Base-by-base conservation (phyloP, 2,113 vertebrate genomes). In the Neogale vison region DNA sequence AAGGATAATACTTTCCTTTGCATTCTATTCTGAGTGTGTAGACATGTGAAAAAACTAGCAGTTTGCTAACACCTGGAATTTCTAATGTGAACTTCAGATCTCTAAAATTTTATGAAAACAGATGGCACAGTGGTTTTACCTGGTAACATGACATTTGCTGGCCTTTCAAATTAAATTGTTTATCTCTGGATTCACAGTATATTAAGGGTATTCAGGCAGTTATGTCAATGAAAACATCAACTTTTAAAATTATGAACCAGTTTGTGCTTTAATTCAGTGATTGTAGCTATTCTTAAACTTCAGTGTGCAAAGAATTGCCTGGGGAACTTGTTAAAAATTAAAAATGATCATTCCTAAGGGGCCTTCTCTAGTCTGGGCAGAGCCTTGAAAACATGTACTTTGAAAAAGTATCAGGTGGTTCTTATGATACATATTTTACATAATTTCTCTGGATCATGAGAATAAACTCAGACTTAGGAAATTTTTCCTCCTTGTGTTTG, bases 1-100 rank as follows among this genome's bases (percentile, higher is more conserved):
- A 81, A 96, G 87, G 39, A 13, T 90, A 20, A 47, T 88, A 18
- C 65, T 97, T 96, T 91, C 61, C 86, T 98, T 95, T 69, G 71
- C 90, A 34, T 89, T 47, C 23, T 90, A 14, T 76, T 95, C 26
- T 93, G 21, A 90, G 69, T 55, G 45, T 31, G 45, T 31, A 93
- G 55, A 74, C 6, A 39, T 1, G 17, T 92, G 52, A 83, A 83
- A 95, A 36, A 83, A 71, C 34, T 71, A 93, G 8, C 45, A 67
- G 15, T 93, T 87, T 93, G n/a, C 50, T 95, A 31, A 36, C 67
- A 72, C 29, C 42, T 92, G 61, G 42, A 31, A 76, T 97, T 89
- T 94, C 80, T 96, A 9, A 50, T 47, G 6, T 52, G 50, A 69
- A 57, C 76, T 65, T 92, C 12, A 80, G 15, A 93, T 87, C 59